These are phyloP conservation scores for Calonectris borealis DNA, from an alignment of 2,113 vertebrate genomes.

Conservation along the genomic window DNA sequence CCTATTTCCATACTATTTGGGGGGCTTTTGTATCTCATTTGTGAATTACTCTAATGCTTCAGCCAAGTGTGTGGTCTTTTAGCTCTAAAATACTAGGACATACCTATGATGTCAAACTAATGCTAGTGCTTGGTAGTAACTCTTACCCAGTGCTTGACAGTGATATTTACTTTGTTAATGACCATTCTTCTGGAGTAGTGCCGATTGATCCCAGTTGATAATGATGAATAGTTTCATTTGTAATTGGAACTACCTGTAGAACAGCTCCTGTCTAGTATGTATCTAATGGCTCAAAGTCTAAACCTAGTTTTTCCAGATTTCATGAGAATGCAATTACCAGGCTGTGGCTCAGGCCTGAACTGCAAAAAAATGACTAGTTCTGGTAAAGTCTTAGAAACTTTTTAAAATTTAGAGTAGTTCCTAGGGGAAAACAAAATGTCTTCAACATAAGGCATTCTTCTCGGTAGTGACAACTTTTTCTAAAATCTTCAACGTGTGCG, in stretches of 20 bases:
- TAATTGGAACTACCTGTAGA: neutral
- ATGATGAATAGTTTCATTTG: neutral
- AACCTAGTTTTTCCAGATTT: neutral
- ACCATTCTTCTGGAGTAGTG: neutral
- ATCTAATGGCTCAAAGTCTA: neutral
- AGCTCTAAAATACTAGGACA: neutral
- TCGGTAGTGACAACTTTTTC: neutral
- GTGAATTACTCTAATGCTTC: neutral
- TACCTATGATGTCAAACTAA: neutral
- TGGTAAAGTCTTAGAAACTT: neutral
- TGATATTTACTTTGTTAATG: neutral
- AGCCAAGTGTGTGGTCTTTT: neutral
- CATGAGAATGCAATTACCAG: neutral
- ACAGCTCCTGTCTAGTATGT: neutral
- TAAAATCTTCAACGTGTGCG: rapidly evolving
- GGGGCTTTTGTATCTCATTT: neutral
- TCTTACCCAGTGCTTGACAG: neutral
- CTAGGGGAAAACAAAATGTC: neutral
- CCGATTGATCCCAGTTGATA: neutral
- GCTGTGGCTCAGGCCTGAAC: neutral
- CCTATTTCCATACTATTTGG: neutral
- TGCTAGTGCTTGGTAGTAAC: neutral
- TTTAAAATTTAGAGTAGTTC: neutral
- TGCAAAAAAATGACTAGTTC: neutral
- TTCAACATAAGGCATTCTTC: neutral